Base-by-base conservation (phyloP, 2,797 vertebrate species). In the Epinephelus coioides region DNA sequence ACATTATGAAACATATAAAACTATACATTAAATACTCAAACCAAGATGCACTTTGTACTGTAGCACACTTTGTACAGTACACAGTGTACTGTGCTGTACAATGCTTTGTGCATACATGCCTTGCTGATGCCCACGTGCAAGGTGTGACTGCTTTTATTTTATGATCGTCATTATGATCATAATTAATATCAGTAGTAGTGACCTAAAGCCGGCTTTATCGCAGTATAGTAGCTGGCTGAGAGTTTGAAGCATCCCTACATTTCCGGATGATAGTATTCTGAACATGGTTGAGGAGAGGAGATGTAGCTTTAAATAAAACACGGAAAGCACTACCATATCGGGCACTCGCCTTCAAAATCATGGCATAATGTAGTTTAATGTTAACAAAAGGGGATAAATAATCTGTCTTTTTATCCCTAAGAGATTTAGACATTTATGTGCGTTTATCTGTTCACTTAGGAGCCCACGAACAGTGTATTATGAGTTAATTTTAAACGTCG, bases 301-400 rank as follows among this genome's bases (percentile, higher is more conserved):
- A 85, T 88, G 83, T 89, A 86, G 87, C 91, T 91, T 92, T 93
- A 87, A 95, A 95, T 95, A 95, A 94, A 92, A 89, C 64, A 78
- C 95, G 95, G 95, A 95, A 95, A 85, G 12, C 73, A 82, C 34
- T 88, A 86, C 95, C 95, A 94, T 96, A 95, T 96, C 81, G 80
- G 95, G 94, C 70, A 47, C 27, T 83, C n/a, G 2, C 59, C 66
- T 95, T 93, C 95, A 95, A 7, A 92, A 85, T 95, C 95, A 95
- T 79, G 61, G 72, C 68, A 19, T 3, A 0, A 0, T 0, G 0
- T 14, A 15, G 13, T 25, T 0, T 27, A 25, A 57, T 43, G 12
- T 53, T 3, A 23, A 15, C n/a, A 40, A 60, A 67, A 11, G 1
- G 1, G 9, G 0, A 9, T 23, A 11, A 2, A 30, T 25, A 5